Base-by-base conservation (phyloP, 2,888 invertebrate genomes). In the Schrankia costaestrigalis region DNA sequence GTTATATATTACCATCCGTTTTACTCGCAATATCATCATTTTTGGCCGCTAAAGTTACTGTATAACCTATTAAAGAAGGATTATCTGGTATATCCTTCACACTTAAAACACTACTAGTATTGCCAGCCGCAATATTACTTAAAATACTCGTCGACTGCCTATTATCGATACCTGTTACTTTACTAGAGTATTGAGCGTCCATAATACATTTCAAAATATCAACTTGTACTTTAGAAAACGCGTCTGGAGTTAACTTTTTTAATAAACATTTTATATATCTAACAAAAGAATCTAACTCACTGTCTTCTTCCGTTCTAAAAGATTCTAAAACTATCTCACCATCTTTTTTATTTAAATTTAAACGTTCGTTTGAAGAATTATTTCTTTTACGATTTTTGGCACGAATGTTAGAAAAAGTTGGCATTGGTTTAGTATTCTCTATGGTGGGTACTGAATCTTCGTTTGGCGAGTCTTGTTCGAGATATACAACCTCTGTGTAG, bases 131-230 rank as follows among this genome's bases (percentile, higher is more conserved):
- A n/a, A n/a, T n/a, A n/a, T n/a, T n/a, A n/a, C n/a, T n/a, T n/a
- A n/a, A n/a, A n/a, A n/a, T n/a, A n/a, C n/a, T n/a, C n/a, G n/a
- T n/a, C n/a, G n/a, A n/a, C n/a, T n/a, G n/a, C n/a, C n/a, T n/a
- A n/a, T n/a, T 32, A 19, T 30, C 4, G 1, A 11, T 28, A 32
- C 11, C 22, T 5, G 29, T 13, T 22, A 34, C 4, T 26, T 30
- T 39, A 22, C 9, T 29, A 0, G 30, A 15, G 8, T 14, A 14
- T 8, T 33, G 26, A 0, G 73, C 69, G 7, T 48, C 71, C 58
- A 80, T 64, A 9, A 82, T 72, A 2, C 71, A 37, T 26, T 69
- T 75, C 0, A 82, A 62, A 0, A 82, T 75, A 2, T 81, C 78
- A 34, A 72, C 51, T 50, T 82, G 82, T 0, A 80, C 47, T 35